Percentiles rank a stretch among this genome's conserved stretches.
phyloP scores from a whole-genome alignment of 2,888 invertebrate genomes.

The Amblyjoppa fuscipennis region DNA sequence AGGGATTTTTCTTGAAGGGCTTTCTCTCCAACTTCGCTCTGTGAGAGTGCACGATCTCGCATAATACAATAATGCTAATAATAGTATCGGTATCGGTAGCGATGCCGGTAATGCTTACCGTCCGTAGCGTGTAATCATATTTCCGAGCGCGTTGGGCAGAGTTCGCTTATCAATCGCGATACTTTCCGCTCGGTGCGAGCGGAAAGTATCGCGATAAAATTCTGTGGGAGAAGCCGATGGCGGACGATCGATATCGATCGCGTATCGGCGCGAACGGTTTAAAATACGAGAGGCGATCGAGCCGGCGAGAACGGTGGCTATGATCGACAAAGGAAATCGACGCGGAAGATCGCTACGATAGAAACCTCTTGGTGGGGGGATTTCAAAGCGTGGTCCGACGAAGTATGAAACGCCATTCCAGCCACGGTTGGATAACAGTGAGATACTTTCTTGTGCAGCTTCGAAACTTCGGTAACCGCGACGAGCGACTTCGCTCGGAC shows the following conservation, averaged over 20 bases:
- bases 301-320: conserved; percentile 45
- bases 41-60: too few relatives aligned
- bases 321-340: conserved; percentile 58
- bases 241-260: conserved; percentile 58
- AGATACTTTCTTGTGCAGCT: conserved; percentile 1
- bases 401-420: background rate
- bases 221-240: conserved; percentile 11
- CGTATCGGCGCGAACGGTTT: conserved; percentile 21
- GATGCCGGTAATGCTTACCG: too few relatives aligned
- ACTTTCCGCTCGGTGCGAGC: background rate
- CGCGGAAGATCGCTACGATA: conserved; percentile 50
- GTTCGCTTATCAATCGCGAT: background rate
- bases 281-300: conserved; percentile 33
- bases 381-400: background rate
- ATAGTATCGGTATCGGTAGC: too few relatives aligned
- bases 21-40: too few relatives aligned
- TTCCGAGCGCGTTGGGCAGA: background rate
- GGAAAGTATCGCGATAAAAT: conserved; percentile 10
- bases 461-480: conserved; percentile 35
- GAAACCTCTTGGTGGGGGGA: background rate
- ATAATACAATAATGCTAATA: too few relatives aligned
- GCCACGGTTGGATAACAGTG: background rate
- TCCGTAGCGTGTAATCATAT: background rate
- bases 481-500: conserved; percentile 27
- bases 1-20: too few relatives aligned